phyloP scores from a whole-genome alignment of 2,113 vertebrate species.

The Tupaia tana region DNA sequence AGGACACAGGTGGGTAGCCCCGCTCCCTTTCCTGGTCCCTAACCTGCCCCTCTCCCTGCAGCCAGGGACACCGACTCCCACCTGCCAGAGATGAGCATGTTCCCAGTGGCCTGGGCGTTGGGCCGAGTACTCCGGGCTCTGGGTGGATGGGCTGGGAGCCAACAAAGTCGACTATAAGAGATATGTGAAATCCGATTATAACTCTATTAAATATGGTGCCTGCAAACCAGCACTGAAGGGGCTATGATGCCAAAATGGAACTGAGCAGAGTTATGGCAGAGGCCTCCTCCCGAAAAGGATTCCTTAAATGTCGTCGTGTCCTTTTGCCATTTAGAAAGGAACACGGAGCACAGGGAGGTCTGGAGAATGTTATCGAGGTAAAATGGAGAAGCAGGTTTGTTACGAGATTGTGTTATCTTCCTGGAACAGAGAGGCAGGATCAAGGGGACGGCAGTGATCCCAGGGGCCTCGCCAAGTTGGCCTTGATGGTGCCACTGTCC shows the following conservation, averaged over 20 bases:
- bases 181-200: fast-evolving
- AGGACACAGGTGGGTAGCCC: fast-evolving
- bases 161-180: neutral
- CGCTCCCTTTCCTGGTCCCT: neutral
- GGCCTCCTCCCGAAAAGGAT: fast-evolving
- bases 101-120: neutral
- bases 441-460: neutral
- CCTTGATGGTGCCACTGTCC: neutral
- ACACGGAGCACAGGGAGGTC: neutral
- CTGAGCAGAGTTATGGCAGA: neutral
- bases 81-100: neutral
- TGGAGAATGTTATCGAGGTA: no score
- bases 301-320: neutral
- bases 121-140: neutral
- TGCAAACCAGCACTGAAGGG: no score
- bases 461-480: neutral
- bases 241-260: no score
- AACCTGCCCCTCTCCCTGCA: no score
- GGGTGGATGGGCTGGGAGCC: neutral
- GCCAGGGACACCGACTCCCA: neutral
- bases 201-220: no score
- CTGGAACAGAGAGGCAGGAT: neutral
- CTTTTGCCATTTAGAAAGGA: neutral
- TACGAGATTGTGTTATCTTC: neutral
- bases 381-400: neutral